Base-by-base conservation (phyloP, 2,888 invertebrate genomes). In the Drosophila pseudotalamancana region DNA sequence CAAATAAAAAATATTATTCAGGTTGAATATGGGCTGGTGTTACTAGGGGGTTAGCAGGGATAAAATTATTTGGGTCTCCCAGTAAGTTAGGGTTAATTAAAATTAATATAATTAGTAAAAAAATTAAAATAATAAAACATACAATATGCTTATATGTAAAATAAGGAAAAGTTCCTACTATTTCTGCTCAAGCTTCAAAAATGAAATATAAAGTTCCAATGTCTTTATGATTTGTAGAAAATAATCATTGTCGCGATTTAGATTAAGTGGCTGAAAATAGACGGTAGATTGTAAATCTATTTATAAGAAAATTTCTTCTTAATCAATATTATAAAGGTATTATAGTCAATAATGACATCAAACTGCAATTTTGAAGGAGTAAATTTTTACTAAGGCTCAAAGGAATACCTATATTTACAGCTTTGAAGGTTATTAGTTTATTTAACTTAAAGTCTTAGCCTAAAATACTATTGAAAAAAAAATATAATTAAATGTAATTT, bases 1-100 rank as follows among this genome's bases (percentile, higher is more conserved):
- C 95, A 4, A 31, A 31, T 31, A 31, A 93, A 86, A 96, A 96
- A 90, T 96, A 96, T 94, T 95, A 96, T 93, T 96, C 96, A 40
- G 95, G 96, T 93, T 96, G 95, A 92, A 96, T 96, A 88, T 96
- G 96, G 5, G 93, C 89, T 0, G 96, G 95, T 0, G 95, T 95
- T 12, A 94, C 87, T 69, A 89, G 48, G 0, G 87, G 88, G 18
- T 89, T 88, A 3, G 88, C 89, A 0, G 94, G 93, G 16, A 93
- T 94, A 92, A 95, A 27, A 27, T 27, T 27, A 27, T 27, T 9
- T 5, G 27, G 27, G 27, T 27, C 27, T 27, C 27, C 91, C 86
- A 95, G 89, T 89, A 96, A n/a, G 93, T 92, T 81, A 96, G 80
- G 8, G 95, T 94, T 6, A 92, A 95, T 94, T 93, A 95, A 93